Evolutionary conservation across 2,888 invertebrate species (phyloP).

Genomic region (Heliconius aoede): DNA sequence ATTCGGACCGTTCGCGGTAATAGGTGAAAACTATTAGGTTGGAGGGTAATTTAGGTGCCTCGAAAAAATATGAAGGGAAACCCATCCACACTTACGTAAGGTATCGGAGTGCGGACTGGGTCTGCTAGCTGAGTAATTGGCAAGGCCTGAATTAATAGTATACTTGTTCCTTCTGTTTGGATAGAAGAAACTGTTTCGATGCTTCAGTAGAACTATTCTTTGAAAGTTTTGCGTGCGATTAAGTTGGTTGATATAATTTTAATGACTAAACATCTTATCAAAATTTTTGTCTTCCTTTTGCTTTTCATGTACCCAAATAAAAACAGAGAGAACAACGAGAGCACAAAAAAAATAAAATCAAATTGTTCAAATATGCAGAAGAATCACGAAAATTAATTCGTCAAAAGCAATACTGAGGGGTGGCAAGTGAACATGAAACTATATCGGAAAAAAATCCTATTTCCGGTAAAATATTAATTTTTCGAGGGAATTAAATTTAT

Average conservation of each 20-base stretch:
- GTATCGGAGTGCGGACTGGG: constrained; percentile 45
- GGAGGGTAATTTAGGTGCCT: constrained; percentile 71
- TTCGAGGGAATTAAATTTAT: constrained; percentile 38
- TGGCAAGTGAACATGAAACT: constrained; percentile 54
- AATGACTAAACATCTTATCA: neutral
- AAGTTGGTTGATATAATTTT: neutral
- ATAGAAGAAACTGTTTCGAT: neutral
- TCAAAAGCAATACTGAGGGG: constrained; percentile 54
- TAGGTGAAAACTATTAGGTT: constrained; percentile 83
- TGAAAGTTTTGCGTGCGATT: neutral
- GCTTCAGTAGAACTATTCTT: neutral
- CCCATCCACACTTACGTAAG: constrained; percentile 33
- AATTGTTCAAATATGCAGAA: constrained; percentile 53
- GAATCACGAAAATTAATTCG: constrained; percentile 64
- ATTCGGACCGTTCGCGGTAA: constrained; percentile 77
- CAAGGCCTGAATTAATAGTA: constrained; percentile 33
- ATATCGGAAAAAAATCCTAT: constrained; percentile 56
- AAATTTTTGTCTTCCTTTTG: neutral
- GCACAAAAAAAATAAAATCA: constrained; percentile 31
- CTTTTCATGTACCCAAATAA: neutral
- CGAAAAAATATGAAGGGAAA: constrained; percentile 66
- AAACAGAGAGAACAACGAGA: neutral
- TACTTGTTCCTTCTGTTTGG: constrained; percentile 35
- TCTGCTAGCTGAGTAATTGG: constrained; percentile 48
- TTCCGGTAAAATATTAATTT: constrained; percentile 56